These are phyloP conservation scores for Nematolebias whitei DNA, from an alignment of 2,113 vertebrate genomes.

Conservation along the genomic window DNA sequence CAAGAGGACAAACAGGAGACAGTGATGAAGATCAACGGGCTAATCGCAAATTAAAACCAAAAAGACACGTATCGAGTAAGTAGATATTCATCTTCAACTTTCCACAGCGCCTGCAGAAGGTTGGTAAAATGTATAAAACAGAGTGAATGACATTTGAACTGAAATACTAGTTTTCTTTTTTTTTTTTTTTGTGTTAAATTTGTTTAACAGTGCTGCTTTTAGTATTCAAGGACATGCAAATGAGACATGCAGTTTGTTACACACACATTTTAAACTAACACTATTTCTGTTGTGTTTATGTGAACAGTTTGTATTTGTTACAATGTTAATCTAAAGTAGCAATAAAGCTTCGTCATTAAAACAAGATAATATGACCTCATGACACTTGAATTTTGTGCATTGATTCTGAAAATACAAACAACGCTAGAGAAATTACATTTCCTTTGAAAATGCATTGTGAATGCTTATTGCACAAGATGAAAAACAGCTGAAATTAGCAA, in stretches of 20 bases:
- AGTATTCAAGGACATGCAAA: neutral
- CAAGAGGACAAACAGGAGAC: slow-evolving; percentile 9
- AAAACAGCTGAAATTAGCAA: no score
- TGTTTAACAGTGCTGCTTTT: neutral
- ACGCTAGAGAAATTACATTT: no score
- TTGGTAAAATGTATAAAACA: neutral
- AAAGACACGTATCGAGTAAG: slow-evolving; percentile 42
- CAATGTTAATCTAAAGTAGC: neutral
- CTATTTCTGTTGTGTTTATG: neutral
- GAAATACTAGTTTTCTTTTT: no score
- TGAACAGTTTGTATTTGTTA: neutral
- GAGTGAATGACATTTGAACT: neutral
- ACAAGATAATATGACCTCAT: neutral
- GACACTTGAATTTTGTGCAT: neutral
- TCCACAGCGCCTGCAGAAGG: no score
- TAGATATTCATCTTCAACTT: slow-evolving; percentile 13
- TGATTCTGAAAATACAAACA: no score
- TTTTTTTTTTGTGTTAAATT: neutral
- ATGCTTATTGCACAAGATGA: no score
- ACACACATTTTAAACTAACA: no score
- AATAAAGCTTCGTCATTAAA: neutral
- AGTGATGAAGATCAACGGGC: slow-evolving; percentile 28
- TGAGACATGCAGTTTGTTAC: no score
- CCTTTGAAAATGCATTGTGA: no score
- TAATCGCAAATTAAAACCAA: slow-evolving; percentile 10